Base-by-base conservation (phyloP, 23 tunicate species). In the Oikopleura dioica region DNA sequence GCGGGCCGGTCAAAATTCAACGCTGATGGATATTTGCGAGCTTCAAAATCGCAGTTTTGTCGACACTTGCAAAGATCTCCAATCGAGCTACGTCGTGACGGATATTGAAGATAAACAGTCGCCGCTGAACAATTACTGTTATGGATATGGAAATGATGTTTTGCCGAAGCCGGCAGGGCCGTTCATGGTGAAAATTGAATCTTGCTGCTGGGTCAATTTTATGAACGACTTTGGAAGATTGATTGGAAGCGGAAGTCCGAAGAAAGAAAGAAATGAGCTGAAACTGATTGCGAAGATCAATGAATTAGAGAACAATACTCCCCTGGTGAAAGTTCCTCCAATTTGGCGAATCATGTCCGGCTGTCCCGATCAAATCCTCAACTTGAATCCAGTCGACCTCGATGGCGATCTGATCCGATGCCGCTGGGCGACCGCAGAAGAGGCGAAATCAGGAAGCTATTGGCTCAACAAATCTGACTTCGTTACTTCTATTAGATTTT, bases 111-210 rank as follows among this genome's bases (percentile, higher is more conserved):
- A 63, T 63, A 2, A 24, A 28, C 33, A 12, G 32, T 2, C 33
- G 4, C 33, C 72, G 4, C 30, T 21, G 5, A 63, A 63, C 33
- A 63, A 63, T 28, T 63, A 63, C 33, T 63, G 72, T 28, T 63
- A 63, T 28, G 72, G 72, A 16, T 63, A 63, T 63, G 72, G 33
- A 2, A 5, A 63, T 12, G 33, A 16, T 28, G 33, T 2, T 24
- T 63, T 63, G 16, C 72, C 72, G 26, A 63, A 63, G 33, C 72
- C 72, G 26, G 26, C 33, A 2, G 72, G 72, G 72, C 72, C 72
- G 33, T 63, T 12, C 26, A 2, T 2, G 33, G 26, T 63, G 32
- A 28, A 23, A 63, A 12, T 23, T 23, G 33, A 28, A 21, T 23
- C 4, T 28, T 63, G 72, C 26, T 63, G 72, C 26, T 63, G 72